A percentile compares a stretch with the other conserved stretches of the same genome.
Conservation (phyloP, 1,140 invertebrate species). For the Helicorthomorpha holstii region DNA sequence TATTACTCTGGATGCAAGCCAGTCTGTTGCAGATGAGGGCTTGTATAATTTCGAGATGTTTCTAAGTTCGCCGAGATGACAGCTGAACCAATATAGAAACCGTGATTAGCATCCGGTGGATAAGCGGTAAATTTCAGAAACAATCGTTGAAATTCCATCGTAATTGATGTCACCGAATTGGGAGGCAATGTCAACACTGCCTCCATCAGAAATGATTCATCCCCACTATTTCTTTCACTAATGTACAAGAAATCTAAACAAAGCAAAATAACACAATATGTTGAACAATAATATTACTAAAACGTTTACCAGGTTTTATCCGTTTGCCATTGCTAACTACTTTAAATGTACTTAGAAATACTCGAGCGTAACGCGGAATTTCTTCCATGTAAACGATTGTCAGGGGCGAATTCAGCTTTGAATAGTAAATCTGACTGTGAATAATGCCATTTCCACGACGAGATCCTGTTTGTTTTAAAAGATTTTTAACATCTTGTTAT, state of each 20-base stretch:
- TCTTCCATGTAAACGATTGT: constrained; percentile 35
- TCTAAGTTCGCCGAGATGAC: constrained; percentile 60
- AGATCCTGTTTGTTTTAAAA: neutral
- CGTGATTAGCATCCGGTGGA: constrained; percentile 97
- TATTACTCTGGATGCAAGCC: no score
- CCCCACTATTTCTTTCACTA: constrained; percentile 64
- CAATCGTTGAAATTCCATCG: constrained; percentile 79
- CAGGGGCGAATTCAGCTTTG: constrained; percentile 16
- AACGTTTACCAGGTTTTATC: constrained; percentile 6
- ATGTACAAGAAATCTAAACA: constrained; percentile 32
- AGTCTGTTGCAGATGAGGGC: no score
- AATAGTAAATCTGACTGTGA: constrained; percentile 26
- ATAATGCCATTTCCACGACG: constrained; percentile 68
- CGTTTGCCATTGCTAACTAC: constrained; percentile 4
- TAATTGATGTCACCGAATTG: constrained; percentile 58
- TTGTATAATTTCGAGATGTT: constrained; percentile 57
- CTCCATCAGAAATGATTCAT: constrained; percentile 76
- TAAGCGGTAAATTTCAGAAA: constrained; percentile 98
- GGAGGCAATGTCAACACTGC: constrained; percentile 60
- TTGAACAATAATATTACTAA: no score
- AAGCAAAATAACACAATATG: no score
- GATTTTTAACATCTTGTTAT: neutral
- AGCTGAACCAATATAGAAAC: constrained; percentile 80
- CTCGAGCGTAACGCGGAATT: constrained; percentile 79
- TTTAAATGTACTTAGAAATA: constrained; percentile 75